Evolutionary conservation across 2,797 vertebrate species (phyloP).

Genomic region (Pogonophryne albipinna): DNA sequence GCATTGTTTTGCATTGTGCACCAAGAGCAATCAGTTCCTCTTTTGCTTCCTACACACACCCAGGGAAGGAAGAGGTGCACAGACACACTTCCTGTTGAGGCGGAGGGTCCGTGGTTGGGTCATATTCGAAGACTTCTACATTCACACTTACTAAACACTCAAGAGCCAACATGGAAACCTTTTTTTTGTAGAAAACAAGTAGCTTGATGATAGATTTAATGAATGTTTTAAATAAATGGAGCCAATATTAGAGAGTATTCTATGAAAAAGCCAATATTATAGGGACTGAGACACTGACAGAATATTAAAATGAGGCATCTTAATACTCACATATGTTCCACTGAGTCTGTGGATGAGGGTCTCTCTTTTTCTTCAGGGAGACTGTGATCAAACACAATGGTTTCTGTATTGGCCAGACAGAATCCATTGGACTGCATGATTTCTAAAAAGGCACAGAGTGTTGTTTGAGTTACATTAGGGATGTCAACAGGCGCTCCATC

Average conservation of each 20-base stretch:
- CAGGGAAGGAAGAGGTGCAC: conserved; percentile 81
- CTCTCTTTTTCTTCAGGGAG: conserved; percentile 91
- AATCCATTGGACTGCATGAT: conserved; percentile 99
- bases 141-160: conserved; percentile 24
- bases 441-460: conserved; percentile 84
- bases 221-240: background rate
- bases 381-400: conserved; percentile 94
- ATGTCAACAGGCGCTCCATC: background rate
- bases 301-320: background rate
- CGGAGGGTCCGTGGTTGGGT: conserved; percentile 29
- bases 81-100: conserved; percentile 75
- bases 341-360: conserved; percentile 89
- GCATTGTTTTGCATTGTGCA: conserved; percentile 43
- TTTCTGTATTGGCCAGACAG: conserved; percentile 98
- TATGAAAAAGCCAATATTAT: too few relatives aligned
- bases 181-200: too few relatives aligned
- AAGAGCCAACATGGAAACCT: background rate
- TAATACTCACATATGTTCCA: conserved; percentile 90
- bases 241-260: background rate
- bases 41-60: conserved; percentile 75
- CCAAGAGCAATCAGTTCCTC: conserved; percentile 61
- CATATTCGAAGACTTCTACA: conserved; percentile 55
- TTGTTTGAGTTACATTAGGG: background rate
- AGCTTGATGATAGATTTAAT: background rate
- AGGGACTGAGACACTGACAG: background rate